Evolutionary conservation across 2,888 invertebrate genomes (phyloP).

Genomic region (Mythimna lalbum): DNA sequence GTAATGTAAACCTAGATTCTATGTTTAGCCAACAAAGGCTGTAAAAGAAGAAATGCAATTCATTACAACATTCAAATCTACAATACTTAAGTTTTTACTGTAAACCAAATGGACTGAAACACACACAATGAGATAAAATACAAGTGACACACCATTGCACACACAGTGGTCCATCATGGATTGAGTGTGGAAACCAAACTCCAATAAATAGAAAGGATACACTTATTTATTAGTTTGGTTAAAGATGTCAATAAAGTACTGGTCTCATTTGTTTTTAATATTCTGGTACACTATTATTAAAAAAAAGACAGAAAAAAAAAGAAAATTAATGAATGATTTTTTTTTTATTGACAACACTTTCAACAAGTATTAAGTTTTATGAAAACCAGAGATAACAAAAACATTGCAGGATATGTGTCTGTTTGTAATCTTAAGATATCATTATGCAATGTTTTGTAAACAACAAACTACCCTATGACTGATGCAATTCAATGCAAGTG

Average conservation of each 20-base stretch:
- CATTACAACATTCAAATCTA: too few relatives aligned
- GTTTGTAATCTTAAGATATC: constrained; percentile 33
- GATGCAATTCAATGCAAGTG: constrained; percentile 38
- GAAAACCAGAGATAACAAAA: constrained; percentile 2
- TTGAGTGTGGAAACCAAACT: too few relatives aligned
- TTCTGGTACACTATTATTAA: background rate
- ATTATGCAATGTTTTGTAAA: constrained; percentile 39
- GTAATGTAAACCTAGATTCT: constrained; percentile 11
- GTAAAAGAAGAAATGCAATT: too few relatives aligned
- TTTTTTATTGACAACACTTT: background rate
- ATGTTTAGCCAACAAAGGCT: background rate
- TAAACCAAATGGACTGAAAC: background rate
- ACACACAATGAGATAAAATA: too few relatives aligned
- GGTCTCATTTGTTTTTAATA: too few relatives aligned
- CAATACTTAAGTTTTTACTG: background rate
- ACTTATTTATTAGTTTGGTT: too few relatives aligned
- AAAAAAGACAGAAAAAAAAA: too few relatives aligned
- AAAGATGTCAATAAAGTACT: too few relatives aligned
- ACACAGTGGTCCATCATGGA: too few relatives aligned
- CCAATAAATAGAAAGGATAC: too few relatives aligned
- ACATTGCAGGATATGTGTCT: background rate
- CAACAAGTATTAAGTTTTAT: background rate
- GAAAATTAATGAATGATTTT: too few relatives aligned
- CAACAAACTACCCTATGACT: constrained; percentile 20
- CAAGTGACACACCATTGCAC: background rate